phyloP scores from a whole-genome alignment of 1,140 invertebrate species.

The Papilio glaucus region DNA sequence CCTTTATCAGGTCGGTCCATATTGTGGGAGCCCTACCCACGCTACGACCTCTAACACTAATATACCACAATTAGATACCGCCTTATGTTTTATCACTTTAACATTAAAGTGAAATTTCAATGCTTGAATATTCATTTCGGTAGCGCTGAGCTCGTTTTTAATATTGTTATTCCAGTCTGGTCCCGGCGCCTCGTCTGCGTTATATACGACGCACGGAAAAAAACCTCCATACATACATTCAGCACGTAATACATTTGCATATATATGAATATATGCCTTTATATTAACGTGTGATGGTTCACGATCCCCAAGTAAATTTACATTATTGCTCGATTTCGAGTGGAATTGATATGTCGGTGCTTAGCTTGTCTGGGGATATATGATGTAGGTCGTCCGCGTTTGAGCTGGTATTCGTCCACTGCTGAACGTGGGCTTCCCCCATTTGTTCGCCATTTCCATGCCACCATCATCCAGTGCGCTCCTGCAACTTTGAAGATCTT shows the following conservation, averaged over 20 bases:
- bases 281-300: slow-evolving; percentile 22
- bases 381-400: too few species aligned
- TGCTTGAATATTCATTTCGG: not conserved
- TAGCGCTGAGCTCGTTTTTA: not conserved
- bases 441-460: too few species aligned
- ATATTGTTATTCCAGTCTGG: not conserved
- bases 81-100: not conserved
- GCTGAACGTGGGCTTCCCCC: too few species aligned
- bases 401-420: too few species aligned
- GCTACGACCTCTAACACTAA: too few species aligned
- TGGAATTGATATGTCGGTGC: not conserved
- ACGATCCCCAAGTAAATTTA: not conserved
- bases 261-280: slow-evolving; percentile 22
- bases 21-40: too few species aligned
- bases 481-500: too few species aligned
- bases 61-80: too few species aligned
- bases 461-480: too few species aligned
- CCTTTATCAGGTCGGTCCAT: too few species aligned
- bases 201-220: not conserved
- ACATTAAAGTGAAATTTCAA: not conserved
- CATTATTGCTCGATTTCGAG: slow-evolving; percentile 2
- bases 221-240: slow-evolving; percentile 8
- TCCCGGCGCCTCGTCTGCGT: not conserved
- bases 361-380: not conserved
- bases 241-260: slow-evolving; percentile 35